Conservation (phyloP, 2,113 vertebrate species). For the Opisthocomus hoazin region DNA sequence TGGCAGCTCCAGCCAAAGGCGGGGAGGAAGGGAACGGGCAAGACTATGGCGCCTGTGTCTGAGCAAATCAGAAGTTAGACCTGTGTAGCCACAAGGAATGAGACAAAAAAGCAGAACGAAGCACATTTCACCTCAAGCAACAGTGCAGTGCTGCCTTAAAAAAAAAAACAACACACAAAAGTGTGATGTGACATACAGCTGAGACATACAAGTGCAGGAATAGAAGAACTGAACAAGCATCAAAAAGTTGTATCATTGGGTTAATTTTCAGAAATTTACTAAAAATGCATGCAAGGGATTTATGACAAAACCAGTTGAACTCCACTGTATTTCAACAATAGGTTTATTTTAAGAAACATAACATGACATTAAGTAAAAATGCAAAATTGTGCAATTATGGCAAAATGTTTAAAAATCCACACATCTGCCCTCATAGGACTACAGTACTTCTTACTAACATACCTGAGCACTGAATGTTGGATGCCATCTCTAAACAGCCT, state of each 20-base stretch:
- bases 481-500: conserved; percentile 69
- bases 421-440: conserved; percentile 86
- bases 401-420: conserved; percentile 95
- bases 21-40: neutral
- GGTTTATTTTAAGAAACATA: conserved; percentile 80
- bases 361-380: conserved; percentile 83
- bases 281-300: neutral
- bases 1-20: neutral
- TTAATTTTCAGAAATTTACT: neutral
- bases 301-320: conserved; percentile 2
- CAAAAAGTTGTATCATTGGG: neutral
- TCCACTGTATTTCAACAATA: conserved; percentile 70
- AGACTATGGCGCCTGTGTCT: rapidly evolving
- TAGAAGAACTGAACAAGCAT: neutral
- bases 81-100: neutral
- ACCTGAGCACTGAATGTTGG: conserved; percentile 92
- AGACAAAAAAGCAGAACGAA: neutral
- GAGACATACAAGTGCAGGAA: neutral
- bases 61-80: neutral
- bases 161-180: neutral
- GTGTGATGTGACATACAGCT: too few species aligned
- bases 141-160: neutral
- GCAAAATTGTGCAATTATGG: conserved; percentile 97
- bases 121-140: neutral
- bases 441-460: conserved; percentile 99